phyloP scores from a whole-genome alignment of 2,113 vertebrate genomes.

The Cariama cristata region DNA sequence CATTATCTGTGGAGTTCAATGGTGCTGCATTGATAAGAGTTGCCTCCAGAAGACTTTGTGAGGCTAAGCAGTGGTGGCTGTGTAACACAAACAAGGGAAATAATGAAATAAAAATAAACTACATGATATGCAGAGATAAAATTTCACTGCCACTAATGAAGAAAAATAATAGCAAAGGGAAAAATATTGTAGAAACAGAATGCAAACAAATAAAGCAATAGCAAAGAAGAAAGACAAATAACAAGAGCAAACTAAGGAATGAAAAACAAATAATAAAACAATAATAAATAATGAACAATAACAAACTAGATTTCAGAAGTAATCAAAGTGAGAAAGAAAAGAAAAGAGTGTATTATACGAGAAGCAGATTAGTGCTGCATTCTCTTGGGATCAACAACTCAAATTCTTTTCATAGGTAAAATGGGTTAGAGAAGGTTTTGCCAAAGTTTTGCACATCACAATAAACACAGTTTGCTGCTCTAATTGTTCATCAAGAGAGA shows the following conservation, averaged over 20 bases:
- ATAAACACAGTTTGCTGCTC: not conserved
- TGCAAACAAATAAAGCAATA: not conserved
- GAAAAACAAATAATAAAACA: conserved; percentile 37
- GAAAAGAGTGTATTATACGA: not conserved
- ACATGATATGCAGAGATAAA: conserved; percentile 38
- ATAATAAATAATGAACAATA: conserved; percentile 18
- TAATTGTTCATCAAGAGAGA: not conserved
- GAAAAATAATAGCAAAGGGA: conserved; percentile 16
- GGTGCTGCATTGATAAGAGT: conserved; percentile 55
- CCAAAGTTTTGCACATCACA: not conserved
- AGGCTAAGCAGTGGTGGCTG: conserved; percentile 29
- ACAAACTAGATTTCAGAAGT: not conserved
- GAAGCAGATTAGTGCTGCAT: not conserved
- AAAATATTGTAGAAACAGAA: not conserved
- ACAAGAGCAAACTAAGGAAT: conserved; percentile 40
- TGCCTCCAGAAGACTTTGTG: conserved; percentile 54
- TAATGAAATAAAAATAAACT: conserved; percentile 65
- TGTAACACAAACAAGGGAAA: conserved; percentile 33
- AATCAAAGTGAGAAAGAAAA: conserved; percentile 8
- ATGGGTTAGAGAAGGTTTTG: not conserved
- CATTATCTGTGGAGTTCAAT: conserved; percentile 69
- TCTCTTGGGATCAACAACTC: not conserved
- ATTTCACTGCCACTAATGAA: conserved; percentile 46
- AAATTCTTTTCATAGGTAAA: not conserved
- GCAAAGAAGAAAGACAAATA: conserved; percentile 34